phyloP scores from a whole-genome alignment of 2,113 vertebrate species.

The Xyrauchen texanus region DNA sequence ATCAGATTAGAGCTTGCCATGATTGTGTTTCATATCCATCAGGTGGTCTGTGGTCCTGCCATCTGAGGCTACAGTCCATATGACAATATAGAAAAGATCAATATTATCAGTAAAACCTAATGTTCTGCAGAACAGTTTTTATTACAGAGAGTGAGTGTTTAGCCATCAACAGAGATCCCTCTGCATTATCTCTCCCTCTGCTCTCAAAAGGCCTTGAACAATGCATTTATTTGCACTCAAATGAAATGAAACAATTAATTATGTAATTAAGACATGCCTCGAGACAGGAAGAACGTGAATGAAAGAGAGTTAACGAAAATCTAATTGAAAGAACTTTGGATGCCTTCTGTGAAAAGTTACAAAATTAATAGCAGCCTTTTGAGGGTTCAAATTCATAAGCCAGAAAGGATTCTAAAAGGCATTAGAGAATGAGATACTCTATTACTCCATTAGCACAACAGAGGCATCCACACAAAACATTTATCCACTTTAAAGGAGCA shows the following conservation, averaged over 20 bases:
- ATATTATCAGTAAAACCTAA: too few species aligned
- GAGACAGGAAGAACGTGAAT: constrained; percentile 12
- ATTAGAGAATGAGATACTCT: background rate
- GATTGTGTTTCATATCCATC: too few species aligned
- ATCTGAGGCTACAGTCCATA: too few species aligned
- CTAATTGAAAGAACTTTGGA: constrained; percentile 30
- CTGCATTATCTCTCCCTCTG: constrained; percentile 21
- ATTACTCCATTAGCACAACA: constrained; percentile 18
- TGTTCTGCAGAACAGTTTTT: too few species aligned
- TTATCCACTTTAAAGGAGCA: background rate
- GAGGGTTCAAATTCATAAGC: constrained; percentile 34
- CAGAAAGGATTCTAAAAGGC: constrained; percentile 11
- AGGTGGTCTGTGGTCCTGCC: too few species aligned
- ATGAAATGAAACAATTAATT: constrained; percentile 48
- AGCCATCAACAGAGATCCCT: background rate
- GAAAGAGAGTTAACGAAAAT: constrained; percentile 12
- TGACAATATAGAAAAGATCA: too few species aligned
- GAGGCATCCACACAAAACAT: background rate
- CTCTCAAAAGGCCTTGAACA: constrained; percentile 17
- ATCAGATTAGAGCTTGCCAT: too few species aligned
- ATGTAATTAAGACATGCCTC: constrained; percentile 49
- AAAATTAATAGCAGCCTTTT: constrained; percentile 50
- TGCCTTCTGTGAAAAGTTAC: constrained; percentile 44
- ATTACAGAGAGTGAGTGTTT: too few species aligned
- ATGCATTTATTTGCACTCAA: constrained; percentile 43